Percentiles rank a stretch among this genome's conserved stretches.
Conservation (phyloP, 2,888 invertebrate species). For the Pheosia tremula region DNA sequence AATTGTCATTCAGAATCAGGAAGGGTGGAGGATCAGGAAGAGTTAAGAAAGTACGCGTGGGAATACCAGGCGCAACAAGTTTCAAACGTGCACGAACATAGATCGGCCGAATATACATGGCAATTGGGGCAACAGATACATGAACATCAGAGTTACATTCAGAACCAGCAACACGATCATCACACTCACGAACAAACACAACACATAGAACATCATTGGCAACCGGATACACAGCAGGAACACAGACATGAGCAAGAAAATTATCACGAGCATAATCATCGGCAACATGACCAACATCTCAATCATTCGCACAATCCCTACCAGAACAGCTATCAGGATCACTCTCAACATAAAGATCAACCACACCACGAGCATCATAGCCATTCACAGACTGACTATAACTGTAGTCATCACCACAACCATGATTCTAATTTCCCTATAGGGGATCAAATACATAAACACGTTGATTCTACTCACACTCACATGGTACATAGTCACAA, state of each 20-base stretch:
- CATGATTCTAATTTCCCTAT: constrained; percentile 12
- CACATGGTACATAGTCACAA: constrained; percentile 10
- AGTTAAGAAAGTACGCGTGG: constrained; percentile 68
- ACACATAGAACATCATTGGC: constrained; percentile 31
- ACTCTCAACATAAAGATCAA: constrained; percentile 20
- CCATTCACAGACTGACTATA: constrained; percentile 6
- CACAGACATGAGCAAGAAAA: constrained; percentile 30
- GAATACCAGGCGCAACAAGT: constrained; percentile 48
- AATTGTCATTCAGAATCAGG: constrained; percentile 33
- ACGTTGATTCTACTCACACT: constrained; percentile 11
- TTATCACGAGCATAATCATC: constrained; percentile 28
- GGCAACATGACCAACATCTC: constrained; percentile 34
- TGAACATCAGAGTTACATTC: constrained; percentile 15
- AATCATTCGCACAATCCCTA: constrained; percentile 28
- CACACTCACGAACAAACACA: constrained; percentile 13
- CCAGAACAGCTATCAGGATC: constrained; percentile 20
- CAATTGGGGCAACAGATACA: constrained; percentile 12
- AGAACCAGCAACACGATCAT: constrained; percentile 8
- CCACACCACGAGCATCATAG: constrained; percentile 24
- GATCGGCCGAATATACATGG: constrained; percentile 10
- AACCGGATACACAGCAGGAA: constrained; percentile 28
- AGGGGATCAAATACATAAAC: constrained; percentile 10
- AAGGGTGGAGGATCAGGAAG: constrained; percentile 51
- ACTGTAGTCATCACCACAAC: constrained; percentile 17
- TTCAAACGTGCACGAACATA: constrained; percentile 24